Evolutionary conservation across 2,797 vertebrate genomes (phyloP), one percentile per base, ranked within the genome.

Genomic region (Enteromius viviparus): DNA sequence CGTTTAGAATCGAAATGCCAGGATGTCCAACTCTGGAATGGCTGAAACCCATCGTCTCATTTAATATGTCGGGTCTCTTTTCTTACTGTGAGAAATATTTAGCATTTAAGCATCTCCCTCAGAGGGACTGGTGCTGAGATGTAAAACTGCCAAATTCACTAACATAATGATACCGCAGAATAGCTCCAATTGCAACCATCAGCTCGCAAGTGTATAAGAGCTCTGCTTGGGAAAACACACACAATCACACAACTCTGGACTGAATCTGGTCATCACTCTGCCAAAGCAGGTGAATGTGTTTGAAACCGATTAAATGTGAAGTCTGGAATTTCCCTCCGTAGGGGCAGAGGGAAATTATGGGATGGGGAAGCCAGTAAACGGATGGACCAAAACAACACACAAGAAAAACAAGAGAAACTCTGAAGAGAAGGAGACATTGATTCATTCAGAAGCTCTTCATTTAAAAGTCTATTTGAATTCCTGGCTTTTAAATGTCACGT

Each of bases 301-400:
- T 85, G 74, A 87, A 65, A 72, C 51, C 21, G 68, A 85, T 80
- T 47, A 68, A 79, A 70, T 0, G 10, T 32, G 82, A 84, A 40
- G 23, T n/a, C 68, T 86, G 84, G 87, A 83, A 84, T 88, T 78
- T 87, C 70, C 84, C 85, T 85, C 82, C 4, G 6, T 37, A 32
- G 74, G 51, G 47, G 64, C n/a, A 62, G 58, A 37, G 40, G 49
- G 68, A 76, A 88, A 84, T 83, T 78, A 80, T 76, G 64, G 66
- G 58, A 62, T 81, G 74, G 60, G 32, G 8, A 51, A 53, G 76
- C 83, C 76, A 75, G 80, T 55, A 79, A 47, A 72, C 75, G 40
- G 49, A 84, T 2, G 10, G 55, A 76, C 14, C 64, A 81, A 78
- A 85, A 70, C 74, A 81, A 83, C 80, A 70, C 58, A 49, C 14